Evolutionary conservation across 2,888 invertebrate species (phyloP).

Genomic region (Allophyes oxyacanthae): DNA sequence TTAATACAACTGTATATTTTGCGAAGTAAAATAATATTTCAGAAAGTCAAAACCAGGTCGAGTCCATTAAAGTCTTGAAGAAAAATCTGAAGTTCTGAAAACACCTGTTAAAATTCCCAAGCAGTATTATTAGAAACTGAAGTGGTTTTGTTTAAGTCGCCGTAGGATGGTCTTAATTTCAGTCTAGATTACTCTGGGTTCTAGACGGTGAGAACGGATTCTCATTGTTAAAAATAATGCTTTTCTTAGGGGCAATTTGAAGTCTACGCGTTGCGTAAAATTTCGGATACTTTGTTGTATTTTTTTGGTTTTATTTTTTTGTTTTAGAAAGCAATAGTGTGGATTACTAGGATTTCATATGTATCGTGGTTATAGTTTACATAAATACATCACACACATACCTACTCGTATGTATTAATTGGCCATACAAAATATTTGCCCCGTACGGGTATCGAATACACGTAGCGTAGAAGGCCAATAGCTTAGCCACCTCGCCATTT

Average conservation of each 20-base stretch:
- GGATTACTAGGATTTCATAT: too few relatives aligned
- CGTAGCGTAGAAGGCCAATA: too few relatives aligned
- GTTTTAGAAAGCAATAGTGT: not conserved
- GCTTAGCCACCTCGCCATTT: too few relatives aligned
- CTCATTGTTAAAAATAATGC: slow-evolving; percentile 35
- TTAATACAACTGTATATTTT: too few relatives aligned
- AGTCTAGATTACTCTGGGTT: slow-evolving; percentile 25
- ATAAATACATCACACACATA: too few relatives aligned
- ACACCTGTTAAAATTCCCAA: slow-evolving; percentile 31
- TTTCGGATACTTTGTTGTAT: slow-evolving; percentile 20
- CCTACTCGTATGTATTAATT: too few relatives aligned
- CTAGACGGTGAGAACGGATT: slow-evolving; percentile 37
- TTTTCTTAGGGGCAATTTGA: slow-evolving; percentile 37
- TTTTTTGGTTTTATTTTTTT: too few relatives aligned
- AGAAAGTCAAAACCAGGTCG: not conserved
- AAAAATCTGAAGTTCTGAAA: slow-evolving; percentile 24
- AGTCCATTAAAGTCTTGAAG: slow-evolving; percentile 1
- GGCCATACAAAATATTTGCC: too few relatives aligned
- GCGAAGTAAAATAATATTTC: not conserved
- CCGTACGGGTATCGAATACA: too few relatives aligned
- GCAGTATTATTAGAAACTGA: slow-evolving; percentile 23
- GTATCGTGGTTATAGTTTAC: too few relatives aligned
- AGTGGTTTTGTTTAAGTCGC: slow-evolving; percentile 22
- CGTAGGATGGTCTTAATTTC: slow-evolving; percentile 26
- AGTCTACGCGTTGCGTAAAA: slow-evolving; percentile 39